Conservation (phyloP, 2,797 vertebrate species). For the Ambastaia sidthimunki region DNA sequence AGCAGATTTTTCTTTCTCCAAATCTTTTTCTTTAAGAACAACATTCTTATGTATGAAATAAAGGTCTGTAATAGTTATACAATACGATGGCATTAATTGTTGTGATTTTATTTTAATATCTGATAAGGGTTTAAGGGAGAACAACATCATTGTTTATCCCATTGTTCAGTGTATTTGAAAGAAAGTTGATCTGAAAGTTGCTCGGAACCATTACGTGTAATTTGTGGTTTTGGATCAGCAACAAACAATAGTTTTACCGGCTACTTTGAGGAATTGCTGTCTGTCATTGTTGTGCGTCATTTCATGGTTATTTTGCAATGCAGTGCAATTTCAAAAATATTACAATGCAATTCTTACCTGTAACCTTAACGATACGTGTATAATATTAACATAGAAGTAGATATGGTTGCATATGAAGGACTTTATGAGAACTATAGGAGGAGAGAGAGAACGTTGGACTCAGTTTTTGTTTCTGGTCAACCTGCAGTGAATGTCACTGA, state of each 20-base stretch:
- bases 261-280: conserved; percentile 36
- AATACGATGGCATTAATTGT: conserved; percentile 45
- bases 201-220: conserved; percentile 10
- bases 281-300: conserved; percentile 55
- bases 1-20: conserved; percentile 35
- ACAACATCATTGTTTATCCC: conserved; percentile 3
- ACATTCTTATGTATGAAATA: conserved; percentile 46
- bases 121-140: conserved; percentile 4
- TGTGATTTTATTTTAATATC: conserved; percentile 32
- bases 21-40: conserved; percentile 46
- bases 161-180: conserved; percentile 25
- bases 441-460: conserved; percentile 40
- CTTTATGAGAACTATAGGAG: conserved; percentile 31
- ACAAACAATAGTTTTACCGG: conserved; percentile 24
- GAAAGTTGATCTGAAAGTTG: conserved; percentile 3
- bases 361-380: conserved; percentile 58
- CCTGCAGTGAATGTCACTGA: conserved; percentile 40
- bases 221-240: conserved; percentile 29
- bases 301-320: conserved; percentile 47
- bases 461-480: neutral
- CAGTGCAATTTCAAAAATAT: conserved; percentile 58
- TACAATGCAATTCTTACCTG: conserved; percentile 61
- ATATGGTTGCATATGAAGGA: conserved; percentile 52
- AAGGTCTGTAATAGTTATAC: conserved; percentile 60
- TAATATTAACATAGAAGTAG: conserved; percentile 44